phyloP scores from a whole-genome alignment of 2,113 vertebrate genomes.

The Erythrocebus patas region DNA sequence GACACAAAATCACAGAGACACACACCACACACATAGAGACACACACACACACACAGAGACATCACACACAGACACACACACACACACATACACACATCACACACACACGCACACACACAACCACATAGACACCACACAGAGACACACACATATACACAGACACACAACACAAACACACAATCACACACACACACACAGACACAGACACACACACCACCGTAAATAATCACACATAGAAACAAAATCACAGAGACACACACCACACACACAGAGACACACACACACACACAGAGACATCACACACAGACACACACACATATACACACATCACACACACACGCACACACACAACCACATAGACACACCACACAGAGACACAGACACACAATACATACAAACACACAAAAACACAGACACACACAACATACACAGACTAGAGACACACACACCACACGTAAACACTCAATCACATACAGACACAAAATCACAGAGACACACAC shows the following conservation, averaged over 20 bases:
- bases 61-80: neutral
- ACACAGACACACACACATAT: neutral
- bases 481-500: too few relatives aligned
- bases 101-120: neutral
- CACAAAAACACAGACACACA: too few relatives aligned
- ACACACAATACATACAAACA: too few relatives aligned
- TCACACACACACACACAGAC: neutral
- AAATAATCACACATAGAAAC: neutral
- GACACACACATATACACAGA: too few relatives aligned
- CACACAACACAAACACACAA: neutral
- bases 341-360: too few relatives aligned
- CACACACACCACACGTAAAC: too few relatives aligned
- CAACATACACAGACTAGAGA: neutral
- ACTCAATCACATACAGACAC: too few relatives aligned
- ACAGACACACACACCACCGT: neutral
- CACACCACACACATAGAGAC: neutral
- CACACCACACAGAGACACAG: neutral
- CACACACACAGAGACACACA: too few relatives aligned
- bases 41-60: neutral
- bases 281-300: too few relatives aligned
- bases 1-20: too few relatives aligned
- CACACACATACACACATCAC: too few relatives aligned
- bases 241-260: neutral
- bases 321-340: neutral
- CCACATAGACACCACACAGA: too few relatives aligned